Evolutionary conservation across 2,797 vertebrate genomes (phyloP).

Genomic region (Anas bahamensis): DNA sequence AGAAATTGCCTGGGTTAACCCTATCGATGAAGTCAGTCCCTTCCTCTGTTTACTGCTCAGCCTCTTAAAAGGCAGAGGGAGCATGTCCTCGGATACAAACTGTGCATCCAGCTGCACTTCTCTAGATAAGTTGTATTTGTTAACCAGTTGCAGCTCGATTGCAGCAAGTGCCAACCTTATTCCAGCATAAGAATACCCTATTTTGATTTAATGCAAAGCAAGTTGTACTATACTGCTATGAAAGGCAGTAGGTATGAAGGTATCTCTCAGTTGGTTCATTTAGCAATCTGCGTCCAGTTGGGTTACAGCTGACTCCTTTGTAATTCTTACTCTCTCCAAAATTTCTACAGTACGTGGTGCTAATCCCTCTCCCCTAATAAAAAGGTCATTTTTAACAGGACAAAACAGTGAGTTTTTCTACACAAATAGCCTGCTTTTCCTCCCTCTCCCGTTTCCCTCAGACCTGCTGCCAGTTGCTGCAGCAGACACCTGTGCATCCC

Average conservation of each 20-base stretch:
- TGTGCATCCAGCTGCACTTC: not conserved
- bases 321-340: not conserved
- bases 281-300: not conserved
- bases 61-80: not conserved
- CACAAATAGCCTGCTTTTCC: not conserved
- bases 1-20: not conserved
- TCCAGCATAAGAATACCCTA: not conserved
- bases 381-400: not conserved
- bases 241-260: not conserved
- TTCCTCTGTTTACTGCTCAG: not conserved
- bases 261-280: not conserved
- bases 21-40: not conserved
- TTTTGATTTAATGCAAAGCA: not conserved
- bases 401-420: not conserved
- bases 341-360: not conserved
- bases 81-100: not conserved
- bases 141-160: not conserved
- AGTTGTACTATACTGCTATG: not conserved
- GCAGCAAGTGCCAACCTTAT: not conserved
- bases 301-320: not conserved
- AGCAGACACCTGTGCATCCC: not conserved
- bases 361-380: not conserved
- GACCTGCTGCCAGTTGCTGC: not conserved
- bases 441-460: not conserved
- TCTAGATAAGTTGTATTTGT: not conserved